Conservation (phyloP, 2,797 vertebrate genomes). For the Coregonus sp. region DNA sequence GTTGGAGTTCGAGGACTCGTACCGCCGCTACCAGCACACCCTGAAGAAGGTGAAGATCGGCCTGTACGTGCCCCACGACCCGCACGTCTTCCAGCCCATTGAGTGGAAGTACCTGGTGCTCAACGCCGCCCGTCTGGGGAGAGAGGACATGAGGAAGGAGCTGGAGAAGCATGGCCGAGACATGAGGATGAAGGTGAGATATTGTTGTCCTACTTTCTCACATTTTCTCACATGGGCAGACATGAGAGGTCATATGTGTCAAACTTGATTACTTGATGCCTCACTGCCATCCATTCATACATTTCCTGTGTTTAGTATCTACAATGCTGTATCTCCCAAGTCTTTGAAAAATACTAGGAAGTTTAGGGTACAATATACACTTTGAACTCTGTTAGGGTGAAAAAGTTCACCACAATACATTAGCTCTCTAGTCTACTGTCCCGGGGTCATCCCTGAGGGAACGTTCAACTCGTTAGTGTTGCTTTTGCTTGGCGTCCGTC, state of each 20-base stretch:
- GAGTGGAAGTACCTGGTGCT: conserved; percentile 96
- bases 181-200: conserved; percentile 94
- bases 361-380: background rate
- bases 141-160: conserved; percentile 88
- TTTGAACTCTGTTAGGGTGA: background rate
- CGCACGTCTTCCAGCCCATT: conserved; percentile 93
- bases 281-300: background rate
- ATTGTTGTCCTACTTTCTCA: background rate
- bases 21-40: conserved; percentile 92
- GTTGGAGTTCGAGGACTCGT: conserved; percentile 95
- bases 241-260: background rate
- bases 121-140: conserved; percentile 84
- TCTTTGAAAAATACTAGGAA: background rate
- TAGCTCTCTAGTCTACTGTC: background rate
- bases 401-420: background rate
- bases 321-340: background rate
- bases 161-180: conserved; percentile 94
- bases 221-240: background rate
- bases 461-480: background rate
- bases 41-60: conserved; percentile 96
- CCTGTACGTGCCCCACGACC: conserved; percentile 91
- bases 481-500: background rate
- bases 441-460: background rate
- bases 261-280: background rate
- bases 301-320: background rate